Conservation (phyloP, 2,888 invertebrate species). For the Microctonus hyperodae region DNA sequence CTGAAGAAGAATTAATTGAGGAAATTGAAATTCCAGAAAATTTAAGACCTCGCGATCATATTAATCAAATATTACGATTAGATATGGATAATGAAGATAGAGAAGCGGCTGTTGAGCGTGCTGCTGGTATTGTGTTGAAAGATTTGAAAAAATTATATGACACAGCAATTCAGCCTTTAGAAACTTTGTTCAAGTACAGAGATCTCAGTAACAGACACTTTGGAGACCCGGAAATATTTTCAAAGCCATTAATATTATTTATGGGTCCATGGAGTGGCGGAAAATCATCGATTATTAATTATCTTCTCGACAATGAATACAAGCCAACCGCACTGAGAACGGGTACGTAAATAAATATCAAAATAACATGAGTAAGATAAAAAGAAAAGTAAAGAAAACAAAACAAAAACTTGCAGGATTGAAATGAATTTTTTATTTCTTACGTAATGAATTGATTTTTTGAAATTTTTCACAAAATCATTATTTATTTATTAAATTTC, state of each 20-base stretch:
- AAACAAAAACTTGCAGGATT: not conserved
- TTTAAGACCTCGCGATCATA: slow-evolving; percentile 79
- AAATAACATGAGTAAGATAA: slow-evolving; percentile 11
- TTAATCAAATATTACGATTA: slow-evolving; percentile 80
- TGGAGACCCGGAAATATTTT: slow-evolving; percentile 93
- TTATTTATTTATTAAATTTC: not conserved
- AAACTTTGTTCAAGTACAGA: slow-evolving; percentile 88
- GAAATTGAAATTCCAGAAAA: slow-evolving; percentile 79
- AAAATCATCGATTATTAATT: slow-evolving; percentile 93
- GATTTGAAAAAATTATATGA: slow-evolving; percentile 88
- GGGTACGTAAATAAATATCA: slow-evolving; percentile 66
- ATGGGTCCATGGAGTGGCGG: slow-evolving; percentile 98
- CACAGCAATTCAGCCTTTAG: slow-evolving; percentile 87
- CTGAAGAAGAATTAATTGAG: slow-evolving; percentile 69
- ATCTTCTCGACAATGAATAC: slow-evolving; percentile 87
- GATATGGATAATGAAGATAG: slow-evolving; percentile 77
- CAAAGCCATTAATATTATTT: slow-evolving; percentile 89
- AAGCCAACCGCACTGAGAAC: slow-evolving; percentile 84
- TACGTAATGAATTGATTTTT: too few species aligned
- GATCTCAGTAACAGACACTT: slow-evolving; percentile 92
- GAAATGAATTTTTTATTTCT: not conserved
- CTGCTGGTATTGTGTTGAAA: slow-evolving; percentile 79
- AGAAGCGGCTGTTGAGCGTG: slow-evolving; percentile 75
- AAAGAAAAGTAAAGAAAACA: not conserved
- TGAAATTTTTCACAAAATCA: not conserved